Evolutionary conservation across 2,888 invertebrate species (phyloP), one percentile per base, ranked within the genome.

Genomic region (Tinea trinotella): DNA sequence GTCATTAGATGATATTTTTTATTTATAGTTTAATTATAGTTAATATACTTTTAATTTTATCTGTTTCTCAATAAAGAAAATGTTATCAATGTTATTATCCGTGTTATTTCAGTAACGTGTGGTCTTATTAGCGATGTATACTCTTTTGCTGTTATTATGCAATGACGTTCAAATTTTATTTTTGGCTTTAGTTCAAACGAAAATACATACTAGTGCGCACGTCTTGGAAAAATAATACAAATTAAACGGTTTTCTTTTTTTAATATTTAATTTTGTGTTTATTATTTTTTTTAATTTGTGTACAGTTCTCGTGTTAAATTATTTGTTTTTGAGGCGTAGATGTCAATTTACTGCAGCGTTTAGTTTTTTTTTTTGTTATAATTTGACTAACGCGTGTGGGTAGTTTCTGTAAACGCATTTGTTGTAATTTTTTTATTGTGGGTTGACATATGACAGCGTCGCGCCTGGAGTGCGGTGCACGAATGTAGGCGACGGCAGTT

Each of bases 151-250:
- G 46, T 15, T 46, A 74, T 85, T 85, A 82, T 76, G 83, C 81
- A 85, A 85, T 69, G 68, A 62, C 66, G 54, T 19, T 74, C 71
- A 71, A 70, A 71, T 72, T 74, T 77, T 76, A 82, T 81, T 81
- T 82, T 74, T 77, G 76, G 82, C 80, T 80, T 82, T 75, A 74
- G 83, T 82, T 76, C 73, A 80, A 77, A 65, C 70, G 74, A 75
- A 74, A 68, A 64, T 66, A 64, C 63, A 61, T 59, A 67, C 70
- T 71, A 71, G 52, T 56, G 65, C 59, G 61, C 61, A 63, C 74
- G 69, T 74, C 66, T 62, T 66, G 62, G 58, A 36, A 50, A 22
- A 20, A 10, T n/a, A 20, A 12, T 7, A 3, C 24, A 24, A 22
- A 15, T 2, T 18, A 18, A 20, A 48, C 48, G 48, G 50, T 50